Base-by-base conservation (phyloP, 1,140 invertebrate genomes). In the Kradibia gibbosae region DNA sequence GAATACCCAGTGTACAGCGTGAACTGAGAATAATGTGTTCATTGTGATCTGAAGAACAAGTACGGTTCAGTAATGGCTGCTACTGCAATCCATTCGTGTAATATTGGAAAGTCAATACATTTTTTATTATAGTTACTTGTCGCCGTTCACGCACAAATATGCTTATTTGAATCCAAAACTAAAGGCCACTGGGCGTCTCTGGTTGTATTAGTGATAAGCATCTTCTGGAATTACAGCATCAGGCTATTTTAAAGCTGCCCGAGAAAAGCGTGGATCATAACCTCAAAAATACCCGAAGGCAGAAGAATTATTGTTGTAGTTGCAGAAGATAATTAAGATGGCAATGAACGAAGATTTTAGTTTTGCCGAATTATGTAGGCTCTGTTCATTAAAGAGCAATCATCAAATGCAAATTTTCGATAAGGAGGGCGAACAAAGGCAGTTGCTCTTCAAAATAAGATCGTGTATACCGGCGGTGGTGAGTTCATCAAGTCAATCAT, bases 341-440 rank as follows among this genome's bases (percentile, higher is more conserved):
- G 93, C 93, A 90, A 93, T 93, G 92, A 93, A 91, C 86, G 93
- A 93, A 84, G 93, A 94, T 88, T 93, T 95, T 83, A 94, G 94
- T 89, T 94, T 94, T 90, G 92, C 93, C 45, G 94, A 94, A 88
- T 90, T 95, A 50, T 95, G 94, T 86, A 92, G 94, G 85, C 91
- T 95, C 75, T 95, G 94, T 85, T 94, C 93, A 78, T 89, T 94
- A 57, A 94, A 94, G 87, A 93, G 92, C 81, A 94, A 93, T 57
- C 93, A 94, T 77, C 88, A 90, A 76, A 90, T 94, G 62, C 93
- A 94, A 86, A 94, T 95, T 85, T 94, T 95, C 87, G 94, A 94
- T 85, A 94, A 94, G 86, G 93, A 94, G 85, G 93, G 93, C 50
- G 94, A 94, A 87, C 94, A 94, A 84, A 90, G 94, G 76, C 94